Evolutionary conservation across 2,888 invertebrate species (phyloP).

Genomic region (Sinopyrophorus schimmeli): DNA sequence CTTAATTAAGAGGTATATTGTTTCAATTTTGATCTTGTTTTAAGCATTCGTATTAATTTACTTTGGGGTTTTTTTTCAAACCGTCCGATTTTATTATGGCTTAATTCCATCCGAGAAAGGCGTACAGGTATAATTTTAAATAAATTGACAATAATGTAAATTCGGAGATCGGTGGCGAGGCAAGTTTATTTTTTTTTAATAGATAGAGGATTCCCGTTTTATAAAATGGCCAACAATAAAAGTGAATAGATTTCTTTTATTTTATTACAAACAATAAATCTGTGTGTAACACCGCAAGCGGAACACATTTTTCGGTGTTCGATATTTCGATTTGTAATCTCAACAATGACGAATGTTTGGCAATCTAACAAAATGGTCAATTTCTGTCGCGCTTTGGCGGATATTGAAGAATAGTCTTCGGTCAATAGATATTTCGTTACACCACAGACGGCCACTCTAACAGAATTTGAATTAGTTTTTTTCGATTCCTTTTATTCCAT

Average conservation of each 20-base stretch:
- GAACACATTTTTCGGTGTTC: conserved; percentile 22
- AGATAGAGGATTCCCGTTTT: no score
- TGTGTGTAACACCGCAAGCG: conserved; percentile 25
- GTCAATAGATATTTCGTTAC: conserved; percentile 25
- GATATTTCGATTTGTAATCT: conserved; percentile 34
- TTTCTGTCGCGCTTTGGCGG: conserved; percentile 31
- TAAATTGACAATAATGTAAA: no score
- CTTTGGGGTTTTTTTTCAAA: no score
- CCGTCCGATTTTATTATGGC: no score
- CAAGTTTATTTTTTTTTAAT: no score
- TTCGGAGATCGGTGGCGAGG: no score
- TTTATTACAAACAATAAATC: conserved; percentile 26
- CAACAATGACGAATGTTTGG: conserved; percentile 35
- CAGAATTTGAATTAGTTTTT: conserved; percentile 16
- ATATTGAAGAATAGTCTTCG: conserved; percentile 28
- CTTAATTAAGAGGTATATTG: no score
- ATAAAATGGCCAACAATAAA: conserved; percentile 7
- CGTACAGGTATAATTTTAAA: no score
- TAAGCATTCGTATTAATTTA: no score
- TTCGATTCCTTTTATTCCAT: background rate
- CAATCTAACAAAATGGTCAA: conserved; percentile 36
- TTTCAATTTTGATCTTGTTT: no score
- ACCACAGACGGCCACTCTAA: conserved; percentile 14
- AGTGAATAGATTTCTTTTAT: conserved; percentile 22
- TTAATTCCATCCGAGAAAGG: no score